Evolutionary conservation across 2,888 invertebrate genomes (phyloP).

Genomic region (Melanostoma scalare): DNA sequence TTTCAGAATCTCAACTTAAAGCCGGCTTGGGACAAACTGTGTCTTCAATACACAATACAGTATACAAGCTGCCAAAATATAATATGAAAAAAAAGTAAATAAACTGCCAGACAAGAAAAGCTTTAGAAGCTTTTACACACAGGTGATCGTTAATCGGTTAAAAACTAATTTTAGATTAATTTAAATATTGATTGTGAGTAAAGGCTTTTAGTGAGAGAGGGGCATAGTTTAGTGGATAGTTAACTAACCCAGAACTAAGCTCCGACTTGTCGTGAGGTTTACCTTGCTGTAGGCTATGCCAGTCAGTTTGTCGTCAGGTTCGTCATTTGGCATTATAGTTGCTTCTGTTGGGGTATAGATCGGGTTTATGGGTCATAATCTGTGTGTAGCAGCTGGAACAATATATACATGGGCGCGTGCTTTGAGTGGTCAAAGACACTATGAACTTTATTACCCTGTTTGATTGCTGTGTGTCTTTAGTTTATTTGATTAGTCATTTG

Average conservation of each 20-base stretch:
- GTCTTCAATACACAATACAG: not conserved
- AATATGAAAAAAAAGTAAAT: too few species aligned
- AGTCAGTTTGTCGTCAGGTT: constrained; percentile 62
- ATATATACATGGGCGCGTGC: constrained; percentile 17
- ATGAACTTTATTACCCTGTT: constrained; percentile 37
- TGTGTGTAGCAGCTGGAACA: not conserved
- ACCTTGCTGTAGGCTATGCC: constrained; percentile 65
- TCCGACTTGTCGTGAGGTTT: constrained; percentile 66
- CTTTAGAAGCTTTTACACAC: not conserved
- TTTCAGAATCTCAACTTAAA: constrained; percentile 32
- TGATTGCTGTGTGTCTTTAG: not conserved
- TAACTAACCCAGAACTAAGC: constrained; percentile 46
- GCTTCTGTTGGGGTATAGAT: not conserved
- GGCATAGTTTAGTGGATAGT: constrained; percentile 19
- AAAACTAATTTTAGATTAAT: constrained; percentile 55
- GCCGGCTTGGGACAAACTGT: not conserved
- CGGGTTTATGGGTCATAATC: constrained; percentile 15
- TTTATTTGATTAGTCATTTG: too few species aligned
- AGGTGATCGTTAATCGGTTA: constrained; percentile 51
- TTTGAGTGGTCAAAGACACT: constrained; percentile 56
- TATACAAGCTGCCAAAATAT: too few species aligned
- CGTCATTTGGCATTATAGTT: not conserved
- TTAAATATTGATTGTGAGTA: constrained; percentile 38
- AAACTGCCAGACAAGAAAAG: not conserved
- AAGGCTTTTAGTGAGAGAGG: constrained; percentile 15